Percentiles rank a stretch among this genome's conserved stretches.
Conservation (phyloP, 35 echinoderm and acorn worm genomes). For the Nesometra sesokonis region DNA sequence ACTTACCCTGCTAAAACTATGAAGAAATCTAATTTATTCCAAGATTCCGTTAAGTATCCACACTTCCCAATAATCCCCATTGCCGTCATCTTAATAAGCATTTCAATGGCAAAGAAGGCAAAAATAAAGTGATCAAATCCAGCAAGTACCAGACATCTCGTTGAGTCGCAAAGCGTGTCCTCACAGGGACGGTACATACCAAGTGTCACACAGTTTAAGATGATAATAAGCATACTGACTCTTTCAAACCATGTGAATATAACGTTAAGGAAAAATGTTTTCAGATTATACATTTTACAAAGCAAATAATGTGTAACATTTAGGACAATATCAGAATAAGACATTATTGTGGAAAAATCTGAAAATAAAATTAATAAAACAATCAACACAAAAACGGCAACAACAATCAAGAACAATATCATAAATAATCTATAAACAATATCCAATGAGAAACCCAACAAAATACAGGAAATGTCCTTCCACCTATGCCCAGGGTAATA, state of each 20-base stretch:
- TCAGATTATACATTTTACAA: not conserved
- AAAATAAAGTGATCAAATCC: constrained; percentile 99
- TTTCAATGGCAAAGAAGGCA: constrained; percentile 89
- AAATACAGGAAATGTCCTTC: too few relatives aligned
- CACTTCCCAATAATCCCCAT: constrained; percentile 71
- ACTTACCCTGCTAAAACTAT: constrained; percentile 97
- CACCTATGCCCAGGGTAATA: too few relatives aligned
- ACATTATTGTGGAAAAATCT: too few relatives aligned
- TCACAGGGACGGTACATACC: constrained; percentile 96
- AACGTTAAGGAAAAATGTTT: constrained; percentile 62
- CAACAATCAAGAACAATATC: too few relatives aligned
- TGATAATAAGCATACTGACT: constrained; percentile 88
- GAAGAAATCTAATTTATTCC: constrained; percentile 94
- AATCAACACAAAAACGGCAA: too few relatives aligned
- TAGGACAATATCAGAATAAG: too few relatives aligned
- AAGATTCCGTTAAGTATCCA: constrained; percentile 82
- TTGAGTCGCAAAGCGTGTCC: constrained; percentile 45
- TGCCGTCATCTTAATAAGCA: constrained; percentile 79
- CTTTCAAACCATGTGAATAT: constrained; percentile 92
- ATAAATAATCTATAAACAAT: too few relatives aligned
- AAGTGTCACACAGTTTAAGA: constrained; percentile 94
- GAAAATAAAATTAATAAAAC: too few relatives aligned
- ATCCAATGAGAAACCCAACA: too few relatives aligned
- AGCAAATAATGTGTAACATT: too few relatives aligned
- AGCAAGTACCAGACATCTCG: constrained; percentile 64